Base-by-base conservation (phyloP, 1,140 invertebrate genomes). In the Trichogramma pretiosum region DNA sequence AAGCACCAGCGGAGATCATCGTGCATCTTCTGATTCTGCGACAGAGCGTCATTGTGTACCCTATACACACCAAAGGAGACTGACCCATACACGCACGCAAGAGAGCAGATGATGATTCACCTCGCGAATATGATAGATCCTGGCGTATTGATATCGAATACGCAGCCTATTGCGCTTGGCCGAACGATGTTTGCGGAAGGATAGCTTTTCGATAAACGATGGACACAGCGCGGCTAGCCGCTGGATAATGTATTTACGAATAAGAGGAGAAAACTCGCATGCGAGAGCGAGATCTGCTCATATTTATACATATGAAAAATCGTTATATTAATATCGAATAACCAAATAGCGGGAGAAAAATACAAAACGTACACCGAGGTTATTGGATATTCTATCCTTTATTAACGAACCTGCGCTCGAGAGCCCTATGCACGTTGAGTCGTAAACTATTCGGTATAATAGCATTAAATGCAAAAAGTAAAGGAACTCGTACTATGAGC, bases 301-400 rank as follows among this genome's bases (percentile, higher is more conserved):
- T n/a, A n/a, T n/a, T n/a, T n/a, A n/a, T n/a, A n/a, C n/a, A n/a
- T n/a, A n/a, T n/a, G n/a, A n/a, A n/a, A n/a, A n/a, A n/a, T n/a
- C n/a, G n/a, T n/a, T n/a, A n/a, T 65, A 66, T 67, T 67, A 66
- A 67, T 67, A 66, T 65, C 61, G 57, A 66, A 65, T 66, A 67
- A 64, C 64, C 59, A 67, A 63, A 59, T 61, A 61, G 61, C 56
- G 53, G 43, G 23, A 17, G 42, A 22, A n/a, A 19, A 42, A 61
- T 58, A 56, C 58, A 52, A 64, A 58, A 52, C 60, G 53, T 57
- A 57, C 58, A 58, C 51, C 52, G 46, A 50, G 56, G 54, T n/a
- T n/a, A n/a, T n/a, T n/a, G n/a, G n/a, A n/a, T n/a, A n/a, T n/a
- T n/a, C 30, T 63, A 63, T 65, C 64, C 61, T 65, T 67, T 65